A percentile compares a stretch with the other conserved stretches of the same genome.
These are phyloP conservation scores for Pterocles burchelli DNA, from an alignment of 2,113 vertebrate genomes.

Conservation along the genomic window DNA sequence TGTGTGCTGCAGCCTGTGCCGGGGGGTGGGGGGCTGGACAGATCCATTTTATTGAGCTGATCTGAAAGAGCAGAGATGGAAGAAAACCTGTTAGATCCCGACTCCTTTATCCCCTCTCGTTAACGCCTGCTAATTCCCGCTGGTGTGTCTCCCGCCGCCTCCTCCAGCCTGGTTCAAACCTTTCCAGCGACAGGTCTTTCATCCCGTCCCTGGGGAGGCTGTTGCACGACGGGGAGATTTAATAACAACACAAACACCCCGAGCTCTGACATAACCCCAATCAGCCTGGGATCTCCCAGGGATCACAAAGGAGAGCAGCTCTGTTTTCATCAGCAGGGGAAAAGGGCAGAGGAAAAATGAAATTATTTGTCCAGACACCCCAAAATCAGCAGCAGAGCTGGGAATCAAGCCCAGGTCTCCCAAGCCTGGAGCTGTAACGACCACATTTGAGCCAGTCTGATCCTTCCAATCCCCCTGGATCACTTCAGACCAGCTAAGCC, in stretches of 20 bases:
- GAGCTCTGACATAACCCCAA: not conserved
- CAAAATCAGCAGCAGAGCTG: not conserved
- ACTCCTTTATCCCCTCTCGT: not conserved
- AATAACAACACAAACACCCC: not conserved
- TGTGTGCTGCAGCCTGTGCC: not conserved
- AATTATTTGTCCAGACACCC: not conserved
- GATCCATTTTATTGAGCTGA: conserved; percentile 12
- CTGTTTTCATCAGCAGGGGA: not conserved
- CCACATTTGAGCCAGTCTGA: not conserved
- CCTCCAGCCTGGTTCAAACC: not conserved
- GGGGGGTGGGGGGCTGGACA: not conserved
- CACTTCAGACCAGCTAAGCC: not conserved
- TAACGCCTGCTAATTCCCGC: not conserved
- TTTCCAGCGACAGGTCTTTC: not conserved
- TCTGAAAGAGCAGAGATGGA: not conserved
- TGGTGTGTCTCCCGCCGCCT: not conserved
- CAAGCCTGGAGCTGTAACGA: not conserved
- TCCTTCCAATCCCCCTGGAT: not conserved
- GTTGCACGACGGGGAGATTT: conserved; percentile 4
- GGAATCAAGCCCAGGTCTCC: not conserved
- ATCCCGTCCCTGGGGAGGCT: conserved; percentile 20
- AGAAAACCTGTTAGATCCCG: conserved; percentile 45
- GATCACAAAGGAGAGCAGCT: not conserved
- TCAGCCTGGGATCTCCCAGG: not conserved
- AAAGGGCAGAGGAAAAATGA: not conserved